Evolutionary conservation across 2,888 invertebrate genomes (phyloP).

Genomic region (Himalopsyche kuldschensis): DNA sequence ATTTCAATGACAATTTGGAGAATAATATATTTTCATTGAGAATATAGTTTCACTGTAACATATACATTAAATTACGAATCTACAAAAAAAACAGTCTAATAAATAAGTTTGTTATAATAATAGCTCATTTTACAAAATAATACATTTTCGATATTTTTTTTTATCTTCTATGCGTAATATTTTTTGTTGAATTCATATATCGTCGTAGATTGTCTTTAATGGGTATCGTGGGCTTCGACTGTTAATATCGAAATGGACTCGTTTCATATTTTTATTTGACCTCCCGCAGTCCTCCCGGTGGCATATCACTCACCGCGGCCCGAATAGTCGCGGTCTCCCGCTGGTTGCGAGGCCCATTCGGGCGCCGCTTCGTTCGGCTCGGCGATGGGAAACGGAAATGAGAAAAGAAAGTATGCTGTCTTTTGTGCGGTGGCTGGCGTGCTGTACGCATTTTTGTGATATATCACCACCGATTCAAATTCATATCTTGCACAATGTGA

Average conservation of each 20-base stretch:
- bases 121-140: no score
- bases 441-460: constrained; percentile 16
- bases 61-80: no score
- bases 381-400: constrained; percentile 2
- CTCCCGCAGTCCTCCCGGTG: constrained; percentile 6
- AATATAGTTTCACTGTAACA: no score
- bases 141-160: no score
- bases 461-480: constrained; percentile 15
- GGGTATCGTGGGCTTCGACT: neutral
- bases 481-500: neutral
- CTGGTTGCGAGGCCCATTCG: neutral
- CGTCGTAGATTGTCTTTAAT: neutral
- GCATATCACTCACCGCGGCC: neutral
- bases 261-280: neutral
- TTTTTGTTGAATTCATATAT: neutral
- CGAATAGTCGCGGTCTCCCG: neutral
- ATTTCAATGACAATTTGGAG: no score
- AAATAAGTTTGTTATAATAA: no score
- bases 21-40: no score
- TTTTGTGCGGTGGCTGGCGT: neutral
- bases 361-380: neutral
- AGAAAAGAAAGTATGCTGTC: constrained; percentile 21
- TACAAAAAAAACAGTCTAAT: no score
- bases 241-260: neutral
- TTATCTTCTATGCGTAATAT: neutral